Base-by-base conservation (phyloP, 2,113 vertebrate genomes). In the Ranitomeya variabilis region DNA sequence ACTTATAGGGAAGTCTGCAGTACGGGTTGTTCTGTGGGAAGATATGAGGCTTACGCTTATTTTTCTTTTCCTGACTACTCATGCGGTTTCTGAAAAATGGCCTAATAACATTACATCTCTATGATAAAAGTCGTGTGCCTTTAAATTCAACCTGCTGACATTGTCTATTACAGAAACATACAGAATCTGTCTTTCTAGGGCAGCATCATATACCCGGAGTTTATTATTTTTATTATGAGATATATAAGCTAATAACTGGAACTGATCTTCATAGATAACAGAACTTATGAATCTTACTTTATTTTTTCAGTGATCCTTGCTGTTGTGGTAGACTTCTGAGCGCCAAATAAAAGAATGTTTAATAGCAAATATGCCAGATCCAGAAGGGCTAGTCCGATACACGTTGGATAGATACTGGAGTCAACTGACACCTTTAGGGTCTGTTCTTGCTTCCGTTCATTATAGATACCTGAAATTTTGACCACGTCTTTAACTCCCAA, bases 81-180 rank as follows among this genome's bases (percentile, higher is more conserved):
- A 8, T 86, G 84, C 64, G 84, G 84, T 76, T 86, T 86, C 19
- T 86, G 19, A 45, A 69, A 54, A 45, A 51, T 26, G 81, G 0
- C 55, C 19, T 74, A 77, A 86, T 77, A 52, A 62, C 55, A 77
- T 86, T 77, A 76, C 71, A 51, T 52, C 21, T 73, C 18, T 55
- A 74, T 21, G 83, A 59, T 23, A 55, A 55, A 55, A 11, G 59
- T 66, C 55, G 1, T 45, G 18, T 54, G 51, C 45, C 52, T 64
- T 80, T 19, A 64, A 15, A 12, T 82, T 21, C 57, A 82, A 9
- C 80, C 26, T 64, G 13, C 80, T 26, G 71, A 74, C 80, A 82
- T 82, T 45, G 37, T 51, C 60, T 83, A 13, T 66, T 21, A 21
- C 31, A 45, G 80, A 66, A 83, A 66, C 21, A 13, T 83, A 45